phyloP scores from a whole-genome alignment of 2,797 vertebrate genomes.

The Eptatretus atami region DNA sequence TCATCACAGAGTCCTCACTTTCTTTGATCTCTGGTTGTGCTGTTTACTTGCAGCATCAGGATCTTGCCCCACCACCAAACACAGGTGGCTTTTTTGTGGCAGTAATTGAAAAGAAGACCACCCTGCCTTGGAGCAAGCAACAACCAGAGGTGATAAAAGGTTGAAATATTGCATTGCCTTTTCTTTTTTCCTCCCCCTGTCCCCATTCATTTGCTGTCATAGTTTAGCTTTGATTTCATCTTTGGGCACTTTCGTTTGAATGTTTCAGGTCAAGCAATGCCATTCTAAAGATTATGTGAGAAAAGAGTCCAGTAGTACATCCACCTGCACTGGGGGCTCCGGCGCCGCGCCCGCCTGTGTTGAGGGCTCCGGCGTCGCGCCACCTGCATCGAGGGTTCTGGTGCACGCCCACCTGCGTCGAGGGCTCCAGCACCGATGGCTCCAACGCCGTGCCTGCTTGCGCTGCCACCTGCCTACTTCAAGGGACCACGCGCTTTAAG shows the following conservation, averaged over 20 bases:
- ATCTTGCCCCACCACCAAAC: conserved; percentile 95
- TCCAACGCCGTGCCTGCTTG: neutral
- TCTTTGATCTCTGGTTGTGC: neutral
- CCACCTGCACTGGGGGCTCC: too few relatives aligned
- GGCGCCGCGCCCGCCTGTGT: too few relatives aligned
- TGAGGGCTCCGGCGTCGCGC: too few relatives aligned
- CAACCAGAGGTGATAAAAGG: conserved; percentile 30
- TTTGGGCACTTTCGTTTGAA: too few relatives aligned
- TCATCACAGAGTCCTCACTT: neutral
- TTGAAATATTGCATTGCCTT: too few relatives aligned
- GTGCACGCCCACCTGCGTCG: neutral
- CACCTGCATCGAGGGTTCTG: neutral
- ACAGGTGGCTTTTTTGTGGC: conserved; percentile 94
- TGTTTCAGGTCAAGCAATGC: too few relatives aligned
- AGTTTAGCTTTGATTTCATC: too few relatives aligned
- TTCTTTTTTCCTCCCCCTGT: too few relatives aligned
- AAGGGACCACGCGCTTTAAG: neutral
- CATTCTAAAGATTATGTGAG: too few relatives aligned
- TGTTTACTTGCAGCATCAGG: conserved; percentile 28
- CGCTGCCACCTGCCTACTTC: neutral
- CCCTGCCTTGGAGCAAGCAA: conserved; percentile 85
- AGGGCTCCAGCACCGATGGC: neutral
- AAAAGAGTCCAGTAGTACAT: too few relatives aligned
- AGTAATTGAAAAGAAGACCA: conserved; percentile 49
- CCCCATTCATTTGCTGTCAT: too few relatives aligned